Percentiles rank a stretch among this genome's conserved stretches.
Conservation (phyloP, 2,113 vertebrate species). For the Emydura subglobosa region DNA sequence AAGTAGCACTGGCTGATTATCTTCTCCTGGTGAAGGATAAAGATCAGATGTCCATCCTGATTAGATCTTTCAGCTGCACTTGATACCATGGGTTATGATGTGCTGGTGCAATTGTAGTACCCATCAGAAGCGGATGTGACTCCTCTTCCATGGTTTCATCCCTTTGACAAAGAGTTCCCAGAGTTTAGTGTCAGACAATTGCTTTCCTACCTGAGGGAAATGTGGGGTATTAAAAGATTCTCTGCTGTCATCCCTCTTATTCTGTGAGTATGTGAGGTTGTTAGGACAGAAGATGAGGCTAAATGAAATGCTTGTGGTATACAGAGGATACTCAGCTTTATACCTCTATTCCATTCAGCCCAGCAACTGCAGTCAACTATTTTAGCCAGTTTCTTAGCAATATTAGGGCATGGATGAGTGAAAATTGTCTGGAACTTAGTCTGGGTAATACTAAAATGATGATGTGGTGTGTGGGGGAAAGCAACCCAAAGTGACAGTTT, state of each 20-base stretch:
- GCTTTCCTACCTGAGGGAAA: background rate
- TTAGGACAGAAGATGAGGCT: background rate
- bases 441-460: background rate
- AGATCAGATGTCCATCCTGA: background rate
- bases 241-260: background rate
- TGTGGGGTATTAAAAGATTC: background rate
- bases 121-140: background rate
- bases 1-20: background rate
- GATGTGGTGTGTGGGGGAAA: background rate
- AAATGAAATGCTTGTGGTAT: background rate
- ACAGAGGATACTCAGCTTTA: background rate
- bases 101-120: background rate
- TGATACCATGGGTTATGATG: background rate
- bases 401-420: background rate
- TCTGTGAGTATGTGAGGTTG: background rate
- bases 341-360: background rate
- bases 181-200: background rate
- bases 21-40: too few species aligned
- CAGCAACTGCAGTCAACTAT: background rate
- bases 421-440: background rate
- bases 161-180: background rate
- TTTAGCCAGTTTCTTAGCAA: background rate
- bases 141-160: background rate
- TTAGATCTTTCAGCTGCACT: background rate
- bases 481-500: background rate